phyloP scores from a whole-genome alignment of 2,797 vertebrate genomes.

The Alauda arvensis region DNA sequence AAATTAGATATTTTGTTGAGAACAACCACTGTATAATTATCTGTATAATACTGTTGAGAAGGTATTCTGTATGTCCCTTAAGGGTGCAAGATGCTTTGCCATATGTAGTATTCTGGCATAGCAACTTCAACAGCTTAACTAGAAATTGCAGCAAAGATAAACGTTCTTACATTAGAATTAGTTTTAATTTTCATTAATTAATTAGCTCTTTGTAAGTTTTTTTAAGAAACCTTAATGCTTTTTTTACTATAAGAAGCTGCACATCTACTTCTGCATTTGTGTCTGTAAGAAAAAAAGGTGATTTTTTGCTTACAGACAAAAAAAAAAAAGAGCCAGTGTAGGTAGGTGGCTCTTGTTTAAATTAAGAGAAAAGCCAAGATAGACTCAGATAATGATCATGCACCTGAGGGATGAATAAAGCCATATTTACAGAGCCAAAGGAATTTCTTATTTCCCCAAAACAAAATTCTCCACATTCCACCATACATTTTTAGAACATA shows the following conservation, averaged over 20 bases:
- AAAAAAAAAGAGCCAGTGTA: not conserved
- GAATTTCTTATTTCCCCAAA: slow-evolving; percentile 58
- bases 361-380: slow-evolving; percentile 8
- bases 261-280: not conserved
- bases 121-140: not conserved
- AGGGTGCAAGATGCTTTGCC: not conserved
- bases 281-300: not conserved
- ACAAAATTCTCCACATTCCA: slow-evolving; percentile 46
- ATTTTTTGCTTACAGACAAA: not conserved
- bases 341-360: slow-evolving; percentile 34
- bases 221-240: not conserved
- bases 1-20: not conserved
- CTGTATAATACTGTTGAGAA: not conserved
- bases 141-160: not conserved
- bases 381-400: slow-evolving; percentile 21
- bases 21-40: not conserved
- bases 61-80: not conserved
- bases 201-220: not conserved
- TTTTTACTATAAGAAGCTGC: not conserved
- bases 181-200: not conserved
- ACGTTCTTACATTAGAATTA: not conserved
- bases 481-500: slow-evolving; percentile 16
- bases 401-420: slow-evolving; percentile 47
- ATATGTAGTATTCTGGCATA: not conserved
- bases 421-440: slow-evolving; percentile 25